Base-by-base conservation (phyloP, 2,797 vertebrate genomes). In the Hipposideros larvatus region DNA sequence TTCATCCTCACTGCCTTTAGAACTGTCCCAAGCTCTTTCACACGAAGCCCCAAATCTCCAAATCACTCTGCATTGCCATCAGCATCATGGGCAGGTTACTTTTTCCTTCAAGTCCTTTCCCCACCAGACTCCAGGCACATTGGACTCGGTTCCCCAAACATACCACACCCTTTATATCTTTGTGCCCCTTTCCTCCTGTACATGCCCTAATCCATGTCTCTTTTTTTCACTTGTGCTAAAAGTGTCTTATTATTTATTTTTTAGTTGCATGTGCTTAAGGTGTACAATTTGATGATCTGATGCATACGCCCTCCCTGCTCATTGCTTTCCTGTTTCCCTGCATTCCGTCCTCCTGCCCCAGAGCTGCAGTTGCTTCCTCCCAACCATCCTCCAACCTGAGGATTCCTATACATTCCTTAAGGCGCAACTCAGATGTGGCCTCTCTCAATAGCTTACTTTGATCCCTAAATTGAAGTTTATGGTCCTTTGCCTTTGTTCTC, bases 361-460 rank as follows among this genome's bases (percentile, higher is more conserved):
- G 15, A 13, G 61, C 78, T 18, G 83, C 31, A 4, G 22, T 41
- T 21, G 16, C 28, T n/a, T 73, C 53, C 80, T 90, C 41, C 26
- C 2, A 7, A 8, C 10, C 31, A n/a, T 51, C 22, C 68, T 68
- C 74, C 37, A 26, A n/a, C 15, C 66, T 51, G 41, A 91, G 80
- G 71, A 51, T 4, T 28, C 41, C 57, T 16, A 18, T 21, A 19
- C 14, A n/a, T 19, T 46, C 14, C 15, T 55, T 14, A 77, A 87
- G 31, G 66, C 22, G 61, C 24, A 16, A 24, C 57, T 66, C 31
- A n/a, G 65, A 70, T 3, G 34, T 11, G 31, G 57, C 68, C n/a
- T 46, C 87, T 79, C 57, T 83, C 63, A 34, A 26, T 7, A 9
- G 55, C 87, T 91, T 82, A 63, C 75, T 94, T 55, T 79, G 75